A percentile compares a stretch with the other conserved stretches of the same genome.
Evolutionary conservation across 1,140 invertebrate genomes (phyloP).

Genomic region (Pachyrhynchus sulphureomaculatus): DNA sequence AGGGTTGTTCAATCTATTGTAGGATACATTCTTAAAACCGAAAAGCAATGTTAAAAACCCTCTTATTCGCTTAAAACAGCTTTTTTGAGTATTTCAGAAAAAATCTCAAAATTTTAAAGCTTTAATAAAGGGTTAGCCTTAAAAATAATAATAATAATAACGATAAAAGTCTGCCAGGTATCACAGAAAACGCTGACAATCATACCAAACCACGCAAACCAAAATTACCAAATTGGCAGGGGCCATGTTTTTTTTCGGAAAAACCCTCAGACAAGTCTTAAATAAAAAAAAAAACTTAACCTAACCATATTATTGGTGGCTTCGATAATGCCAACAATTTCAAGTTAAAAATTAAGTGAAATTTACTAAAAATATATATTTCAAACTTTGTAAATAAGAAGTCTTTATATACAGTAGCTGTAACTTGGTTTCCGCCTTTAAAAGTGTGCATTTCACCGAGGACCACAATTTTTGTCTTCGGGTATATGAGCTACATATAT

Average conservation of each 20-base stretch:
- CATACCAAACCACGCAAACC: not conserved
- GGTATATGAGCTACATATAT: not conserved
- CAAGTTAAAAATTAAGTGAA: constrained; percentile 4
- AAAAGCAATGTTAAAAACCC: constrained; percentile 2
- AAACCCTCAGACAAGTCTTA: constrained; percentile 8
- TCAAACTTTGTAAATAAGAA: constrained; percentile 31
- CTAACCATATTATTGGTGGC: not conserved
- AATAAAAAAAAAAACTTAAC: not conserved
- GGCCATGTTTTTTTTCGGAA: constrained; percentile 7
- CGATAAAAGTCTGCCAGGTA: not conserved
- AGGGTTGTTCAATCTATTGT: constrained; percentile 5
- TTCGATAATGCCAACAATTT: not conserved
- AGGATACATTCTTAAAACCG: not conserved
- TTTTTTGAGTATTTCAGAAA: not conserved
- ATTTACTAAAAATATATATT: constrained; percentile 28
- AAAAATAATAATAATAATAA: no score
- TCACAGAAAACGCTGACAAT: not conserved
- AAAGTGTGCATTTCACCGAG: constrained; percentile 21
- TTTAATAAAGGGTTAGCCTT: not conserved
- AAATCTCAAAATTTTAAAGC: no score
- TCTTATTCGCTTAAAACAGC: not conserved
- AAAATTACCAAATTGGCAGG: not conserved
- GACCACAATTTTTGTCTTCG: constrained; percentile 8
- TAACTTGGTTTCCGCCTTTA: constrained; percentile 28
- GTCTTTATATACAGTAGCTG: constrained; percentile 31